phyloP scores from a whole-genome alignment of 1,140 invertebrate genomes.

The Nebria ingens region DNA sequence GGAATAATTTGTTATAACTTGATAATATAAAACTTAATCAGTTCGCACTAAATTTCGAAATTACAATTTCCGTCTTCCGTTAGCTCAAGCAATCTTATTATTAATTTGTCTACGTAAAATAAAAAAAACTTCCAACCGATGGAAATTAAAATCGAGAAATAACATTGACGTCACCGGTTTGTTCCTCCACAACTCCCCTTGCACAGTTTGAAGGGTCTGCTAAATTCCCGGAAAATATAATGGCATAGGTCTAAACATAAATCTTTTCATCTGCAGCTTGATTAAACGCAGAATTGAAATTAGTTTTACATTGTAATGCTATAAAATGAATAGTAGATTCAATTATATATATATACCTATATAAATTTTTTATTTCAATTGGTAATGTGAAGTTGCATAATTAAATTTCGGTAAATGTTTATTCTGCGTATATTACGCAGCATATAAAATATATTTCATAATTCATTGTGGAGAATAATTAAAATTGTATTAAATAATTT shows the following conservation, averaged over 20 bases:
- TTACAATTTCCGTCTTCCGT: not conserved
- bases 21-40: conserved; percentile 2
- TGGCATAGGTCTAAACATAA: too few species aligned
- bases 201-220: too few species aligned
- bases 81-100: not conserved
- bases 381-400: not conserved
- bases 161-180: not conserved
- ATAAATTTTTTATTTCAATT: not conserved
- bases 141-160: too few species aligned
- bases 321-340: not conserved
- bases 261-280: not conserved
- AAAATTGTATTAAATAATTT: too few species aligned
- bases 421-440: not conserved
- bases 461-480: not conserved
- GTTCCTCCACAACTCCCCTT: too few species aligned
- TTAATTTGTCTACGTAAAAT: not conserved
- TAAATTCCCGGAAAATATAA: too few species aligned
- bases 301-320: not conserved
- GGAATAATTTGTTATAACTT: not conserved
- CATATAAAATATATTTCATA: not conserved
- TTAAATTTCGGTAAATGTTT: not conserved
- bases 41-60: not conserved
- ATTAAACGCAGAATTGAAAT: not conserved
- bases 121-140: not conserved
- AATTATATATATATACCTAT: too few species aligned